Evolutionary conservation across 2,113 vertebrate genomes (phyloP), one percentile per base, ranked within the genome.

Genomic region (Paratilapia polleni): DNA sequence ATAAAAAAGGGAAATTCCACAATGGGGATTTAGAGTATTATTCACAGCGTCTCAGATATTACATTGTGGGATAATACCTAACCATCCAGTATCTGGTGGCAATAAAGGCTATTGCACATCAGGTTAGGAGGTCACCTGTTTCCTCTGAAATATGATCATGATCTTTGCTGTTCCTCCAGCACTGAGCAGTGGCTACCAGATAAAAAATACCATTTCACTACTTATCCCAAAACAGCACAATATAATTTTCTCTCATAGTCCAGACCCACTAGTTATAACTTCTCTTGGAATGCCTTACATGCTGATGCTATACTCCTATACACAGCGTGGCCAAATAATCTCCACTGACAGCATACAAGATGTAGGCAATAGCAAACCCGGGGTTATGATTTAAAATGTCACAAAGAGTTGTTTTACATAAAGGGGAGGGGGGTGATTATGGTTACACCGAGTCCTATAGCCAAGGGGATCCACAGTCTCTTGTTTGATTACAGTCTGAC

Each of bases 401-500:
- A 89, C 84, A 81, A 83, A 89, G 88, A 86, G 81, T 88, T 94
- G 90, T 92, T 93, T 87, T 89, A 93, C 92, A 92, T 92, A 80
- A 83, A 86, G 80, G 41, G 76, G 7, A 57, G 41, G 64, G 56
- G 31, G 57, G 76, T 83, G 91, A 93, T 95, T 91, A 85, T 88
- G 74, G 83, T 84, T 89, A 74, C 78, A 68, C 84, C 89, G 87
- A 90, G 92, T 86, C 86, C 75, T 78, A 80, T 84, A 88, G 90
- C 92, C 88, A 41, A 84, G 80, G 85, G 93, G 88, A 94, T 90
- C 90, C 83, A 58, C 87, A 62, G 86, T 70, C 88, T 92, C 86
- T 89, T 88, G 90, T 94, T 94, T 93, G 92, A 94, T 93, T 93
- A 91, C 86, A 85, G 85, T 86, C 86, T 87, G 87, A 92, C 88